Percentiles rank a stretch among this genome's conserved stretches.
phyloP scores from a whole-genome alignment of 2,797 vertebrate species.

The Tenualosa thibaudeaui region DNA sequence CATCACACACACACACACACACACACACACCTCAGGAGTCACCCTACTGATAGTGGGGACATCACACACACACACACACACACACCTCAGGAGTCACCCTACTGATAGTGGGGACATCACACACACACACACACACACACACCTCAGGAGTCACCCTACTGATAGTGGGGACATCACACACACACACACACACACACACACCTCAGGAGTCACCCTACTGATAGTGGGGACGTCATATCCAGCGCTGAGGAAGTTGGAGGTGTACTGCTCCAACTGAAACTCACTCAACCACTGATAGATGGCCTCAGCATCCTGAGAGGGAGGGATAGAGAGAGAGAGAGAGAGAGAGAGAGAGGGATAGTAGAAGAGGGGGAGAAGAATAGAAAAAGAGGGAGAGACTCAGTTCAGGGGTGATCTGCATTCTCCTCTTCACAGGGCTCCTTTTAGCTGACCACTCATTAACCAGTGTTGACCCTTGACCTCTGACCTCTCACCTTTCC shows the following conservation, averaged over 20 bases:
- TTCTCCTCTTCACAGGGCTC: not conserved
- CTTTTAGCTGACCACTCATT: not conserved
- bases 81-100: too few species aligned
- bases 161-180: too few species aligned
- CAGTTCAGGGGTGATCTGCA: too few species aligned
- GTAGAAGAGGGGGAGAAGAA: not conserved
- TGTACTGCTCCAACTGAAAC: conserved; percentile 94
- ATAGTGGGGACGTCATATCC: conserved; percentile 95
- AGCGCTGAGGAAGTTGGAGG: conserved; percentile 84
- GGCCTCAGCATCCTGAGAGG: conserved; percentile 86
- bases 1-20: too few species aligned
- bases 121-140: not conserved
- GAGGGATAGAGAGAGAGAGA: not conserved
- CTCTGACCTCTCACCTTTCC: conserved; percentile 66
- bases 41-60: conserved; percentile 97
- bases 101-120: not conserved
- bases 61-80: not conserved
- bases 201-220: conserved; percentile 98
- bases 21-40: conserved; percentile 88
- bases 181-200: conserved; percentile 55
- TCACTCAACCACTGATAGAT: conserved; percentile 93
- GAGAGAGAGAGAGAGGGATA: not conserved
- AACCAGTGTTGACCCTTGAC: not conserved
- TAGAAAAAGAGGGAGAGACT: not conserved
- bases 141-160: too few species aligned